Percentiles rank a stretch among this genome's conserved stretches.
These are phyloP conservation scores for Leptopterna dolabrata DNA, from an alignment of 2,888 invertebrate genomes.

Conservation along the genomic window DNA sequence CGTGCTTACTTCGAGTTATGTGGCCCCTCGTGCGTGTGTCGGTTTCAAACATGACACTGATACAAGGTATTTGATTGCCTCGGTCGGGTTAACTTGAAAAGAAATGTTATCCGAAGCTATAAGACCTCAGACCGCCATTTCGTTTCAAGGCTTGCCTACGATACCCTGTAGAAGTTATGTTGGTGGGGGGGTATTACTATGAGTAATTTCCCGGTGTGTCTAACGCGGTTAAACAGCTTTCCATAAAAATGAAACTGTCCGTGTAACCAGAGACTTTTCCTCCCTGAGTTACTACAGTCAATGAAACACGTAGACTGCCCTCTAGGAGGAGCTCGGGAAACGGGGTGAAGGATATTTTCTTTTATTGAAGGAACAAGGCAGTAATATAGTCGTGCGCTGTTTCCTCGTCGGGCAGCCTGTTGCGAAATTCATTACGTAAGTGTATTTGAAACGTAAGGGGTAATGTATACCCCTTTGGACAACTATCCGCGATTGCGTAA, in stretches of 20 bases:
- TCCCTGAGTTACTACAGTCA: not conserved
- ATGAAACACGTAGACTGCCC: slow-evolving; percentile 2
- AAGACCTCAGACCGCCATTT: not conserved
- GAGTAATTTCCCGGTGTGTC: not conserved
- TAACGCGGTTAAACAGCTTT: slow-evolving; percentile 3
- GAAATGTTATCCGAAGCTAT: not conserved
- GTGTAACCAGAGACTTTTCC: slow-evolving; percentile 14
- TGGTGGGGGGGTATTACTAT: not conserved
- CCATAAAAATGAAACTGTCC: slow-evolving; percentile 26
- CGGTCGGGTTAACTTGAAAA: not conserved
- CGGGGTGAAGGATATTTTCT: slow-evolving; percentile 15
- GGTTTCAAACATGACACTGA: not conserved
- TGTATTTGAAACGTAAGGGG: slow-evolving; percentile 9
- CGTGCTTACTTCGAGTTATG: too few species aligned
- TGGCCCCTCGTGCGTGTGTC: too few species aligned
- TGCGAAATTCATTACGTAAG: slow-evolving; percentile 41
- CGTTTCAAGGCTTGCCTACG: not conserved
- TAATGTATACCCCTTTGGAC: not conserved
- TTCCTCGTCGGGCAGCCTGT: not conserved
- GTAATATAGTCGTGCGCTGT: not conserved
- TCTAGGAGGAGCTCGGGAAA: not conserved
- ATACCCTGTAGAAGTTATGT: not conserved
- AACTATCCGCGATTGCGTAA: not conserved
- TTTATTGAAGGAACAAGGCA: slow-evolving; percentile 26
- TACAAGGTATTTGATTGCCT: not conserved